Evolutionary conservation across 2,888 invertebrate genomes (phyloP), one percentile per base, ranked within the genome.

Genomic region (Matsumyia berberina): DNA sequence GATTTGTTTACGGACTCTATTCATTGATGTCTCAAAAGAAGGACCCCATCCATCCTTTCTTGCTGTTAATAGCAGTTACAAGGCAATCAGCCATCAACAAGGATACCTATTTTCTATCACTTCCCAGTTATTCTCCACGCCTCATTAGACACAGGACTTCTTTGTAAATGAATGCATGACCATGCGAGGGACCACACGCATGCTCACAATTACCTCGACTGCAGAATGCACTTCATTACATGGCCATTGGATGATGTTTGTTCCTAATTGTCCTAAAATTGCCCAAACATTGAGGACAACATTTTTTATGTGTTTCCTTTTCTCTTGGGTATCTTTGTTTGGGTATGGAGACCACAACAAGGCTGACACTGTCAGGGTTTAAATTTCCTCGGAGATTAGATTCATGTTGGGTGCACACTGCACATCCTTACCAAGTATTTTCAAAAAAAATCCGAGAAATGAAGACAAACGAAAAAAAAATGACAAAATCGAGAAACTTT

Each of bases 81-180:
- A 80, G 85, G 85, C 80, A 85, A 85, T 80, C 80, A 85, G 80
- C 80, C 70, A 70, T 80, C 85, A 85, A 80, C 85, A 85, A 80
- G 85, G 66, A 80, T 80, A 64, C 69, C 60, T 15, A 70, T 77
- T 58, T 11, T 29, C 57, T 66, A 70, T 77, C 70, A 76, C 64
- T 82, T 76, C 55, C 42, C 31, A 64, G 73, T 42, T 70, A 85
- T 76, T 85, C 55, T 85, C 74, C 70, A 80, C 60, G 85, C 58
- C 80, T 85, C 85, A 80, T 85, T 85, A 80, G 66, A 80, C 64
- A 51, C 58, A 60, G 44, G 35, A 70, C 66, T 85, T 58, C 74
- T 76, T 80, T 79, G 70, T 70, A 39, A 62, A 81, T 42, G 29
- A 58, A 82, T 55, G 51, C 9, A 74, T 39, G 67, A 67, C 74